Evolutionary conservation across 1,140 invertebrate species (phyloP), one percentile per base, ranked within the genome.

Genomic region (Leptinotarsa lineolata): DNA sequence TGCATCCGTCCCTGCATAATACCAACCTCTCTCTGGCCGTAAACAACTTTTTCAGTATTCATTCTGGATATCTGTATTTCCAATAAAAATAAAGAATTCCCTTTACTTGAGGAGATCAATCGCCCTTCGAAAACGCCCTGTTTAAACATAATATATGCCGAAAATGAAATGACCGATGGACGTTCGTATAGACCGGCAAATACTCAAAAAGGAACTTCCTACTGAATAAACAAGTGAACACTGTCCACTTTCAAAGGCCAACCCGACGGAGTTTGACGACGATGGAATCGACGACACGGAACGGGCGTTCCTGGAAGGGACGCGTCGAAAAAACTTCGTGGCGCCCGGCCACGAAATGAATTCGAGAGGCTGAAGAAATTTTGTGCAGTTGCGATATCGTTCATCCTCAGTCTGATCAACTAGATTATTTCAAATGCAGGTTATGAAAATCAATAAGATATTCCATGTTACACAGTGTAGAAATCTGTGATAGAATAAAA

Each of bases 141-240:
- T 54, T 54, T 54, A 54, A 15, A 54, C 48, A 54, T 54, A 54
- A 54, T 54, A 16, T 54, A 54, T 54, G 48, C 48, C 16, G 48
- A 54, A 54, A 54, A n/a, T n/a, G 15, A 54, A 54, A 54, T 54
- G 48, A n/a, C 48, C 48, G 48, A 46, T 13, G 45, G 13, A 4
- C 15, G 15, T 18, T 13, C 4, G 15, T 8, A 15, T 15, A 18
- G 48, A 8, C 48, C 16, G n/a, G 48, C 48, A 4, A n/a, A 15
- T 54, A 54, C 48, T 54, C n/a, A 5, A 18, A n/a, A 16, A 54
- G 48, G 6, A 54, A 54, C 48, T 54, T 54, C n/a, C 48, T 54
- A 54, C 48, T 1, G n/a, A 54, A 54, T 54, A 54, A 54, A 54
- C 48, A n/a, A 54, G 48, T 54, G 48, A 54, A n/a, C 16, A 54